phyloP scores from a whole-genome alignment of 1,140 invertebrate genomes.

The Caenorhabditis remanei region DNA sequence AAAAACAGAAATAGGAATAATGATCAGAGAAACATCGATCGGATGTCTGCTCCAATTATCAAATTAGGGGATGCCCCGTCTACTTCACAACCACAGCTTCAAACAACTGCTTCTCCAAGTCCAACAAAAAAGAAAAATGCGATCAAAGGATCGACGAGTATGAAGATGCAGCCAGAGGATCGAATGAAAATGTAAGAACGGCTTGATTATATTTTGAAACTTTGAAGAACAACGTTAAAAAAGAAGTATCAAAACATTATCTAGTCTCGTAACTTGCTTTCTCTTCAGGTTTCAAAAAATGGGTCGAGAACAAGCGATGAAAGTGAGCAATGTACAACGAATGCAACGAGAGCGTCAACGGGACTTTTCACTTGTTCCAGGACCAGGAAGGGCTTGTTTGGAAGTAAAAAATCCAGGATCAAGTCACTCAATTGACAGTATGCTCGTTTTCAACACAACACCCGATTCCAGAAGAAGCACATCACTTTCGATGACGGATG shows the following conservation, averaged over 20 bases:
- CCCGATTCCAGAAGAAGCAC: conserved; percentile 3
- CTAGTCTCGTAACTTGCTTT: not conserved
- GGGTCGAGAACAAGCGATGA: conserved; percentile 16
- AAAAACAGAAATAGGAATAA: not conserved
- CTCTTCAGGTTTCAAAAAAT: conserved; percentile 39
- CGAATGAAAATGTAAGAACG: conserved; percentile 10
- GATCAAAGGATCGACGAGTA: not conserved
- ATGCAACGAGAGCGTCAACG: conserved; percentile 37
- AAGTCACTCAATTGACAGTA: not conserved
- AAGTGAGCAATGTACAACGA: conserved; percentile 22
- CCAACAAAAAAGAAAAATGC: not conserved
- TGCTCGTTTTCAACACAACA: not conserved
- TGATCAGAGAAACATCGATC: not conserved
- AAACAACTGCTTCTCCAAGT: not conserved
- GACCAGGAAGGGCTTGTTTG: not conserved
- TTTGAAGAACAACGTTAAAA: too few species aligned
- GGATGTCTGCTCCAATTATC: not conserved
- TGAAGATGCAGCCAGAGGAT: conserved; percentile 37
- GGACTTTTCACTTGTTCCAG: conserved; percentile 29
- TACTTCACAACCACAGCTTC: not conserved
- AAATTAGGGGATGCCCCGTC: not conserved
- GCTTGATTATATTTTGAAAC: not conserved
- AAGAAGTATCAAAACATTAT: too few species aligned
- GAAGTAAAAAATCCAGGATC: not conserved
- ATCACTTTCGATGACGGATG: conserved; percentile 4